Evolutionary conservation across 2,113 vertebrate species (phyloP).

Genomic region (Cathartes aura): DNA sequence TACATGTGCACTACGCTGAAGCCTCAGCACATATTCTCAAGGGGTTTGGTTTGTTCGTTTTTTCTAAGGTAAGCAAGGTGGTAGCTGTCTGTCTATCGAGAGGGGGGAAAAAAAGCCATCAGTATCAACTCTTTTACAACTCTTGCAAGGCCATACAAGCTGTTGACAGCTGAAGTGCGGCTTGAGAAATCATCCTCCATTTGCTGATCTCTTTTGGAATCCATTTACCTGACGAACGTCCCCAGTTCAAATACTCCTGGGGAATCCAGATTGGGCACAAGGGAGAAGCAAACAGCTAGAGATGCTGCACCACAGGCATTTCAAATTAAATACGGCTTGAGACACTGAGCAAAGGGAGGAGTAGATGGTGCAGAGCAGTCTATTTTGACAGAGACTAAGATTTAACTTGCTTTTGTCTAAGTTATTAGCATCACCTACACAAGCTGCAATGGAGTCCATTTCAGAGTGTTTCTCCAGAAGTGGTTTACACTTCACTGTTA

Average conservation of each 20-base stretch:
- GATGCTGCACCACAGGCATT: not conserved
- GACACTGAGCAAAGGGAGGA: not conserved
- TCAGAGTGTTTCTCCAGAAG: not conserved
- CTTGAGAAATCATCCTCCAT: not conserved
- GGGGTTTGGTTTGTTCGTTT: not conserved
- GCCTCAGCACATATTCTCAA: not conserved
- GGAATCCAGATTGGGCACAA: not conserved
- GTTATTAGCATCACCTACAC: not conserved
- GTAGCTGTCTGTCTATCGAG: not conserved
- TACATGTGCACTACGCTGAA: accelerated
- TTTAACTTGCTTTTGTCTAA: not conserved
- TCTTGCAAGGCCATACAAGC: not conserved
- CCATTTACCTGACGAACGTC: not conserved
- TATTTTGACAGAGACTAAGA: not conserved
- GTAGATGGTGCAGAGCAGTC: not conserved
- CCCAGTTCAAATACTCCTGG: not conserved
- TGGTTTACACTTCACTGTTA: not conserved
- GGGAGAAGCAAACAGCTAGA: not conserved
- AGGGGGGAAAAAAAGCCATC: not conserved
- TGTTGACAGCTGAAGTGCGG: not conserved
- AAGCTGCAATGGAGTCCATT: not conserved
- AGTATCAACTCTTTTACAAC: not conserved
- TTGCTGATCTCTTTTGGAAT: not conserved
- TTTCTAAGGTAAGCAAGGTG: not conserved
- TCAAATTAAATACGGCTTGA: not conserved